phyloP scores from a whole-genome alignment of 35 echinoderm and acorn worm genomes.

The Holothuria glaberrima region DNA sequence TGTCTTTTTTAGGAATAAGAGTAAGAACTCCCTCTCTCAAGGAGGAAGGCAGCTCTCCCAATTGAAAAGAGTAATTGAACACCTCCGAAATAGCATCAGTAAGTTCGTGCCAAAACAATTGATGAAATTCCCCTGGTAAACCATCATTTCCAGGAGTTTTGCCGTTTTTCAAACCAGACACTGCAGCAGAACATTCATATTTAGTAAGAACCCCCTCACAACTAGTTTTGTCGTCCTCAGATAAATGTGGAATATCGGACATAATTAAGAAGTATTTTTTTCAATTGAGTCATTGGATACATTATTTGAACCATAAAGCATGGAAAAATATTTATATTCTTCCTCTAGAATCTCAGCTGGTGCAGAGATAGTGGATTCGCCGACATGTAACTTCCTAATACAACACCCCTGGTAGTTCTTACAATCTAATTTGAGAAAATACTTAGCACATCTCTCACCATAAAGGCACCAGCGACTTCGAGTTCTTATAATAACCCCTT shows the following conservation, averaged over 20 bases:
- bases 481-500: constrained; percentile 31
- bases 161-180: constrained; percentile 7
- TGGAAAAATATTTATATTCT: constrained; percentile 9
- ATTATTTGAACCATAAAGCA: constrained; percentile 20
- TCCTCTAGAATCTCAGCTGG: no score
- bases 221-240: constrained; percentile 2
- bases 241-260: constrained; percentile 10
- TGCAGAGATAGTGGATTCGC: not conserved
- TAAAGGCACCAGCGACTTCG: constrained; percentile 9
- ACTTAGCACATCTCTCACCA: not conserved
- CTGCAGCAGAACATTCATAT: constrained; percentile 29
- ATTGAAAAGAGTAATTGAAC: constrained; percentile 20
- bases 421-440: constrained; percentile 15
- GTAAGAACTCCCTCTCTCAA: constrained; percentile 12
- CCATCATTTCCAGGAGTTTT: constrained; percentile 33
- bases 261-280: constrained; percentile 18
- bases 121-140: not conserved
- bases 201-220: not conserved
- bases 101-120: constrained; percentile 31
- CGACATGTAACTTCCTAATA: constrained; percentile 22
- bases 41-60: not conserved
- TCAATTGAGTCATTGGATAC: not conserved
- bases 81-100: constrained; percentile 3
- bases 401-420: constrained; percentile 15
- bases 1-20: constrained; percentile 41